Base-by-base conservation (phyloP, 2,888 invertebrate genomes). In the Bombyx huttoni region DNA sequence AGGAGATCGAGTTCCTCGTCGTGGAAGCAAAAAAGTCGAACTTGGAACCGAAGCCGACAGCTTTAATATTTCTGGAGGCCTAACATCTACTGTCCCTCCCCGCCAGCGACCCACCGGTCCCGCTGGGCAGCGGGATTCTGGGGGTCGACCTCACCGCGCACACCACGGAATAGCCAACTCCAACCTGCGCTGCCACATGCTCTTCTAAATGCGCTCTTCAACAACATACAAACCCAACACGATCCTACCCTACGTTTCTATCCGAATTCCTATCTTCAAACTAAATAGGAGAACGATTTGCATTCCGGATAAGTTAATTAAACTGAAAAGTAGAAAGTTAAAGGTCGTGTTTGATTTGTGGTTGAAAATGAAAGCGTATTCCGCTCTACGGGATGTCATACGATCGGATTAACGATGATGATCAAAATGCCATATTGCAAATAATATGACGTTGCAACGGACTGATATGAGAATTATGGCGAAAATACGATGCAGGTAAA, bases 1-100 rank as follows among this genome's bases (percentile, higher is more conserved):
- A 92, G 83, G 94, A 96, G 77, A 96, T 98, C 84, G 96, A 97
- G 89, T 96, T 98, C 89, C 91, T 97, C 73, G 97, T 98, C 64
- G 93, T 96, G 61, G 96, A 96, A 89, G 96, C 96, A 65, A 96
- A 96, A 88, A 96, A 96, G 86, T 95, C 95, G 70, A 96, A 96
- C 84, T 90, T 95, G 85, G 96, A 96, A 89, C 96, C 95, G 69
- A 96, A 96, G 89, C 96, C 96, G 64, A 96, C 96, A 70, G 96
- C 96, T 63, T 89, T 96, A 60, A 95, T 96, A 86, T 96, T 96
- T 89, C 89, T 96, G 89, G 96, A 96, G 91, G 95, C 95, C 92
- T 96, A 95, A 94, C 95, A 94, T 92, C 93, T 93, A 92, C 93
- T 93, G 86, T 93, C 93, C 93, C 93, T 93, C 93, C 93, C 93